Conservation (phyloP, 2,113 vertebrate genomes). For the Hippocampus zosterae region DNA sequence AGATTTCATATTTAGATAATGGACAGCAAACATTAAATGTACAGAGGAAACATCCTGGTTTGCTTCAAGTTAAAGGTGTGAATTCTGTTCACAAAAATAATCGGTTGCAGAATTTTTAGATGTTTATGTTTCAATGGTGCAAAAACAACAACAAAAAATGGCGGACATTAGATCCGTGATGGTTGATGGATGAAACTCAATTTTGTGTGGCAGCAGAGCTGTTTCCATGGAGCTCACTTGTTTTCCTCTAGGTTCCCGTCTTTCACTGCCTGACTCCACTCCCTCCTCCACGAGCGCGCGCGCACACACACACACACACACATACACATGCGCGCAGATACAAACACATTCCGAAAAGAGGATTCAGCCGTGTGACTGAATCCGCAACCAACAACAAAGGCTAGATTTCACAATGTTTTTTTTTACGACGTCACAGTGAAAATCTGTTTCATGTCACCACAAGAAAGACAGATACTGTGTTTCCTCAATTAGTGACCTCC, state of each 20-base stretch:
- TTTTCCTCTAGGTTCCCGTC: conserved; percentile 25
- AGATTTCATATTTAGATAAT: neutral
- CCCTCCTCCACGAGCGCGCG: neutral
- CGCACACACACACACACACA: too few relatives aligned
- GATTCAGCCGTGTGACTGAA: conserved; percentile 62
- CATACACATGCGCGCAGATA: neutral
- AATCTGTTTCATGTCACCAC: neutral
- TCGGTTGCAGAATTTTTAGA: neutral
- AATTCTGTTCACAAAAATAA: neutral
- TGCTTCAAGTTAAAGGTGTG: neutral
- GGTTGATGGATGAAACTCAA: conserved; percentile 53
- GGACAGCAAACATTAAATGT: neutral
- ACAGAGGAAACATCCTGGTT: neutral
- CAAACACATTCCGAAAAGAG: conserved; percentile 50
- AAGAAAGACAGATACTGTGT: neutral
- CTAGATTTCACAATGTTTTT: conserved; percentile 30
- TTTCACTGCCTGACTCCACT: conserved; percentile 13
- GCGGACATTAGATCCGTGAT: conserved; percentile 40
- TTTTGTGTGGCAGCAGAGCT: conserved; percentile 63
- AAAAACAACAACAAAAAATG: conserved; percentile 15
- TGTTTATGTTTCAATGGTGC: neutral
- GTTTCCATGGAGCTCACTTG: conserved; percentile 68
- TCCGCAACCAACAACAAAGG: conserved; percentile 46
- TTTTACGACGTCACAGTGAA: conserved; percentile 10
- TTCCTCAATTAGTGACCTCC: neutral